Percentiles rank a stretch among this genome's conserved stretches.
phyloP scores from a whole-genome alignment of 1,140 invertebrate genomes.

The Ips typographus region DNA sequence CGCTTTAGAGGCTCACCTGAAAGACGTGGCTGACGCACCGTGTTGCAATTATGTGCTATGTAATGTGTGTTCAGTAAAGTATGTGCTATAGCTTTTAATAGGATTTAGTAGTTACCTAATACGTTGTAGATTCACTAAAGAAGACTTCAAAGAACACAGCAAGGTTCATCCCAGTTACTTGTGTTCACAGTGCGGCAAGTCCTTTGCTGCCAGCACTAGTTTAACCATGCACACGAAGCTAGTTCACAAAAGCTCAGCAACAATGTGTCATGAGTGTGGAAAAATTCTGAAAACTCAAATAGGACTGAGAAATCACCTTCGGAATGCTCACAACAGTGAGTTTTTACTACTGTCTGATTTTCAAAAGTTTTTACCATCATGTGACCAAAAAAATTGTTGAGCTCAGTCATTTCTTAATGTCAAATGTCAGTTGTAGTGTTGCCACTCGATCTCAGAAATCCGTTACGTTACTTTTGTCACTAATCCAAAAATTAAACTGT shows the following conservation, averaged over 20 bases:
- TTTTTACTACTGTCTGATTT: too few relatives aligned
- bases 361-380: too few relatives aligned
- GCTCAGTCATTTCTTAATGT: too few relatives aligned
- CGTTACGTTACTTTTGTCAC: too few relatives aligned
- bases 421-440: too few relatives aligned
- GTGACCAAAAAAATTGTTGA: too few relatives aligned
- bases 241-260: background rate
- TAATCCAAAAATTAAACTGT: too few relatives aligned
- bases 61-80: background rate
- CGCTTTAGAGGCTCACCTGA: background rate
- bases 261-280: background rate
- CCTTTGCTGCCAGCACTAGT: background rate
- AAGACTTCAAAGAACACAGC: background rate
- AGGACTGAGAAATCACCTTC: too few relatives aligned
- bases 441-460: too few relatives aligned
- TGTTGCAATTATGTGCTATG: background rate
- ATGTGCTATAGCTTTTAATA: background rate
- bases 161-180: background rate
- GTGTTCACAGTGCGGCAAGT: background rate
- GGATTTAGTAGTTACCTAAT: too few relatives aligned
- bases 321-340: too few relatives aligned
- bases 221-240: background rate
- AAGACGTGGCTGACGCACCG: background rate
- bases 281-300: background rate
- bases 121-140: background rate